phyloP scores from a whole-genome alignment of 2,797 vertebrate genomes.

The Dermochelys coriacea region DNA sequence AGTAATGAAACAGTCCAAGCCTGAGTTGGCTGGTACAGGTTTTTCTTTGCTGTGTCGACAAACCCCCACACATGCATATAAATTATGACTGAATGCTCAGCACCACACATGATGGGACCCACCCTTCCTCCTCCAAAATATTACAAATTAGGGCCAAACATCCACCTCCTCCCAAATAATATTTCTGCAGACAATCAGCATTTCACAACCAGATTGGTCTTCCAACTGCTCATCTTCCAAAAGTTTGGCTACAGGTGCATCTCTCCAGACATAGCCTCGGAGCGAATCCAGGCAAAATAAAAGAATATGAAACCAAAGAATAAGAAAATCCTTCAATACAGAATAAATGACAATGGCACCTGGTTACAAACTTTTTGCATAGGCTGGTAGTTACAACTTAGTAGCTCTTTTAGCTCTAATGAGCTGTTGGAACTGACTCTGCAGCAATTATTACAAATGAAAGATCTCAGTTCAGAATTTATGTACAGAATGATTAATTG shows the following conservation, averaged over 20 bases:
- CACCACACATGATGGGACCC: neutral
- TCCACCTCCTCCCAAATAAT: neutral
- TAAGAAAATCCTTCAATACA: slow-evolving; percentile 13
- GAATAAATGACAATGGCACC: slow-evolving; percentile 26
- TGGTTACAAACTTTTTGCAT: neutral
- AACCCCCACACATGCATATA: neutral
- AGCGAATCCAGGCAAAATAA: neutral
- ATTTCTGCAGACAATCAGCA: neutral
- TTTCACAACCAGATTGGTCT: neutral
- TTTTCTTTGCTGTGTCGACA: neutral
- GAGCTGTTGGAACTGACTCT: neutral
- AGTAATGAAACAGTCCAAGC: too few species aligned
- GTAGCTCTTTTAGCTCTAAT: neutral
- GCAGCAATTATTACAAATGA: neutral
- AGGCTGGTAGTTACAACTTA: neutral
- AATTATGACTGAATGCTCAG: neutral
- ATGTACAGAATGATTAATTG: neutral
- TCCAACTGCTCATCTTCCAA: neutral
- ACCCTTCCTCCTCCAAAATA: neutral
- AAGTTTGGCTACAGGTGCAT: neutral
- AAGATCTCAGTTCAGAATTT: neutral
- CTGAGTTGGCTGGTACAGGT: too few species aligned
- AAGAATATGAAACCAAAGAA: slow-evolving; percentile 45
- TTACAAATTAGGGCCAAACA: neutral
- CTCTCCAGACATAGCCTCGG: neutral